phyloP scores from a whole-genome alignment of 2,113 vertebrate species.

The Thalassoma bifasciatum region DNA sequence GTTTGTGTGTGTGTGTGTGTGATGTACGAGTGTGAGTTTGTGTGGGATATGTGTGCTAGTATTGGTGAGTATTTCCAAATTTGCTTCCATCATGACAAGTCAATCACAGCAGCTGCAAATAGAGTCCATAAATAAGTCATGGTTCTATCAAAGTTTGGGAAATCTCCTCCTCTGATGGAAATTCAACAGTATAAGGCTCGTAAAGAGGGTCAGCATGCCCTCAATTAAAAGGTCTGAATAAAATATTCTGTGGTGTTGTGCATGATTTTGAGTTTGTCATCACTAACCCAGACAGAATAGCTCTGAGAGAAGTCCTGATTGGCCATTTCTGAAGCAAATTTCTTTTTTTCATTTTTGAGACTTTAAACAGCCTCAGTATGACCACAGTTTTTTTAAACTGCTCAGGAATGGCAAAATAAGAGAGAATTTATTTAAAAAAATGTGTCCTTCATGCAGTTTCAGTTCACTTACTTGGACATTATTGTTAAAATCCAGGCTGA shows the following conservation, averaged over 20 bases:
- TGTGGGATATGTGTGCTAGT: conserved; percentile 1
- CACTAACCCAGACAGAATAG: not conserved
- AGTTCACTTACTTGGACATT: not conserved
- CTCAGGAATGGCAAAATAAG: not conserved
- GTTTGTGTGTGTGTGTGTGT: not conserved
- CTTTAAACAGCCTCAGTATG: conserved; percentile 36
- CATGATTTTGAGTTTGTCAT: conserved; percentile 19
- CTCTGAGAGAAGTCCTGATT: conserved; percentile 39
- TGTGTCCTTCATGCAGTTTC: not conserved
- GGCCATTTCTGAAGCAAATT: conserved; percentile 23
- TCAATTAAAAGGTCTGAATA: conserved; percentile 11
- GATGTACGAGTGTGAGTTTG: not conserved
- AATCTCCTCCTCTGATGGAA: not conserved
- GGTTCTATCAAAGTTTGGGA: not conserved
- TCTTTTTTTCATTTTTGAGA: conserved; percentile 27
- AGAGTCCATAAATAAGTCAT: not conserved
- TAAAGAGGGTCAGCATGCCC: conserved; percentile 33
- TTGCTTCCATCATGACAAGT: not conserved
- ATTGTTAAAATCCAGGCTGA: conserved; percentile 8
- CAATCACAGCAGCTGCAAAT: not conserved
- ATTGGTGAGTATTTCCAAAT: not conserved
- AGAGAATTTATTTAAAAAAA: conserved; percentile 1
- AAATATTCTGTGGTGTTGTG: conserved; percentile 16
- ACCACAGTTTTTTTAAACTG: conserved; percentile 43
- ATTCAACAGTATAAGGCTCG: conserved; percentile 25